A percentile compares a stretch with the other conserved stretches of the same genome.
phyloP scores from a whole-genome alignment of 1,140 invertebrate species.

The Cotesia vestalis region DNA sequence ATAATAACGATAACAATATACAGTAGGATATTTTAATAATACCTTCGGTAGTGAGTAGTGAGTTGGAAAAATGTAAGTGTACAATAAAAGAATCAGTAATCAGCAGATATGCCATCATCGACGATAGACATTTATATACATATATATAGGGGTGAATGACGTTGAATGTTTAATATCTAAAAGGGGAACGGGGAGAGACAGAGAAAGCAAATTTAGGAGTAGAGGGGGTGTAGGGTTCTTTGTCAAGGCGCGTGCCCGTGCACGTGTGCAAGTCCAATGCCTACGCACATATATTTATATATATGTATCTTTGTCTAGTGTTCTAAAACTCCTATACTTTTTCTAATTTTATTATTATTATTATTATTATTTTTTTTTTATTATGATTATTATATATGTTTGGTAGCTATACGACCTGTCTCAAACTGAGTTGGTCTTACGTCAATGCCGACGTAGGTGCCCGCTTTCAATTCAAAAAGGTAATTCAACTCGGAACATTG shows the following conservation, averaged over 20 bases:
- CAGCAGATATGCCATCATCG: no score
- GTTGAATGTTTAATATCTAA: slow-evolving; percentile 6
- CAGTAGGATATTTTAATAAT: no score
- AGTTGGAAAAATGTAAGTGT: no score
- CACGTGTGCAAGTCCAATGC: slow-evolving; percentile 59
- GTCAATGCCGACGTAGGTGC: slow-evolving; percentile 9
- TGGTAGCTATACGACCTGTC: not conserved
- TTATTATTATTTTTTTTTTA: no score
- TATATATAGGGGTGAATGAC: no score
- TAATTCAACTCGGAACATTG: slow-evolving; percentile 20
- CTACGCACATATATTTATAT: slow-evolving; percentile 39
- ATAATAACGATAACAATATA: no score
- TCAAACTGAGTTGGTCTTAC: not conserved
- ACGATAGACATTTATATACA: no score
- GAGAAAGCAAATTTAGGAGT: not conserved
- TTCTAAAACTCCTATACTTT: not conserved
- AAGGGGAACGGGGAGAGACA: slow-evolving; percentile 28
- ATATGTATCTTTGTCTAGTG: not conserved
- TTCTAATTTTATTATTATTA: no score
- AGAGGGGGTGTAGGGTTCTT: slow-evolving; percentile 49
- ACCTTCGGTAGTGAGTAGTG: no score
- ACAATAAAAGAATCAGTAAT: no score
- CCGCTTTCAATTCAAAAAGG: slow-evolving; percentile 27
- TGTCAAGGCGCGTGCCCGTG: slow-evolving; percentile 59
- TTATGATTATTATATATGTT: no score